A percentile compares a stretch with the other conserved stretches of the same genome.
These are phyloP conservation scores for Trachymyrmex septentrionalis DNA, from an alignment of 1,140 invertebrate species.

Conservation along the genomic window DNA sequence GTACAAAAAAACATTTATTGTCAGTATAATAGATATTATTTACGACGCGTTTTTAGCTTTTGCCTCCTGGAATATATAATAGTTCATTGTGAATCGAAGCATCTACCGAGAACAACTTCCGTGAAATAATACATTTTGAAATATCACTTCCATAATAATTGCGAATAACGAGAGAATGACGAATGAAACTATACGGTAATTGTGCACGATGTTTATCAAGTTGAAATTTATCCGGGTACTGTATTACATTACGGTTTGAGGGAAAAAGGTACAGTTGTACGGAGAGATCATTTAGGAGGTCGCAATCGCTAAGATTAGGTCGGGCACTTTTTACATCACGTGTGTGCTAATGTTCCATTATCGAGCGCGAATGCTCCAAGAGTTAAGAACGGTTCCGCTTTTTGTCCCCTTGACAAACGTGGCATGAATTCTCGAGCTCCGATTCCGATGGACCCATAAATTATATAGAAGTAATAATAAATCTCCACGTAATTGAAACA, in stretches of 20 bases:
- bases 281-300: not conserved
- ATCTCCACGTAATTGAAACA: conserved; percentile 52
- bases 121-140: conserved; percentile 10
- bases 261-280: not conserved
- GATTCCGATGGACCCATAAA: conserved; percentile 40
- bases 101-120: not conserved
- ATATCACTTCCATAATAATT: not conserved
- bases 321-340: not conserved
- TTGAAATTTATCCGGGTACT: not conserved
- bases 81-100: not conserved
- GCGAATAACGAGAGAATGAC: not conserved
- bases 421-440: conserved; percentile 19
- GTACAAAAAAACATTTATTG: not conserved
- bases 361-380: conserved; percentile 8
- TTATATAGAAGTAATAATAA: conserved; percentile 38
- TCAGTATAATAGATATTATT: not conserved
- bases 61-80: not conserved
- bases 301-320: not conserved
- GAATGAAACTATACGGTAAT: not conserved
- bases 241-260: not conserved
- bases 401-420: conserved; percentile 47
- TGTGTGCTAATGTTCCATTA: conserved; percentile 33
- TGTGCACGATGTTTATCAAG: not conserved
- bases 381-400: conserved; percentile 23
- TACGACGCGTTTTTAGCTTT: not conserved